These are phyloP conservation scores for Bolborhynchus lineola DNA, from an alignment of 2,113 vertebrate species.

Conservation along the genomic window DNA sequence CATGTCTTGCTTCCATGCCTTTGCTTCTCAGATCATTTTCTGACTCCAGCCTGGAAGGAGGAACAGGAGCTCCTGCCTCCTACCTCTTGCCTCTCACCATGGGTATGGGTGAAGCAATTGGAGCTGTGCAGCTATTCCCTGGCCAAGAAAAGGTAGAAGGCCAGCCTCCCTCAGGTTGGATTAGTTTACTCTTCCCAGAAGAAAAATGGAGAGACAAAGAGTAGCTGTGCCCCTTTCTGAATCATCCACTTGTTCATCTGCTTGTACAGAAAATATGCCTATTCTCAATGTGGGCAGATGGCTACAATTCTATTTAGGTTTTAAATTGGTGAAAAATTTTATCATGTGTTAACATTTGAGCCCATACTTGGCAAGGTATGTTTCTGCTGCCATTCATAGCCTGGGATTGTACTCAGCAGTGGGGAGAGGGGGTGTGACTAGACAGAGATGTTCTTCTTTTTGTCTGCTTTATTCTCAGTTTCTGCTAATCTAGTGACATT, in stretches of 20 bases:
- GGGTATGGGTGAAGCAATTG: fast-evolving
- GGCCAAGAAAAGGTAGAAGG: background rate
- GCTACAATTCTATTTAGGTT: background rate
- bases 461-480: background rate
- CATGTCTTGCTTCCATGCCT: fast-evolving
- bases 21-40: background rate
- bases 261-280: background rate
- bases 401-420: background rate
- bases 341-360: background rate
- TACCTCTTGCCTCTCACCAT: background rate
- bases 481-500: conserved; percentile 13
- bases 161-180: background rate
- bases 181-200: background rate
- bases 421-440: background rate
- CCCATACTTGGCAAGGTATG: background rate
- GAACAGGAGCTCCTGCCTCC: background rate
- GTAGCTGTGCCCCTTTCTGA: background rate
- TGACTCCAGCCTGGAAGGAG: background rate
- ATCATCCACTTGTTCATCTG: background rate
- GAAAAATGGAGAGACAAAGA: background rate
- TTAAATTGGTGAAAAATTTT: background rate
- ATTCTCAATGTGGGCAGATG: background rate
- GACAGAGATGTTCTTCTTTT: background rate
- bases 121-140: background rate
- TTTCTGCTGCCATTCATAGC: background rate